Evolutionary conservation across 2,797 vertebrate genomes (phyloP).

Genomic region (Chaetophractus vellerosus): DNA sequence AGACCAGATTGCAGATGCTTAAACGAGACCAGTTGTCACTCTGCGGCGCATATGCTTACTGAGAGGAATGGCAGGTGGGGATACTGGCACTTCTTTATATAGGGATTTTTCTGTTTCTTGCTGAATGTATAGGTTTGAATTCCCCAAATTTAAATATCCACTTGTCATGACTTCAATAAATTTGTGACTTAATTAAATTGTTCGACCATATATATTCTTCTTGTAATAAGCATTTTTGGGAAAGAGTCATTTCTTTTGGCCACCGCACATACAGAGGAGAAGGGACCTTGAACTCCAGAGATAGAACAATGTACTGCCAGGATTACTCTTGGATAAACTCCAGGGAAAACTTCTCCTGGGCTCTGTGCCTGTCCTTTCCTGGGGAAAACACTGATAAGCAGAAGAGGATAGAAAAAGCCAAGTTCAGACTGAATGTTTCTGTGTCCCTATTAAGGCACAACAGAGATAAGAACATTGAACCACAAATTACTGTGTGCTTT

Average conservation of each 20-base stretch:
- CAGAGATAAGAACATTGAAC: not conserved
- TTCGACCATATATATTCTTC: not conserved
- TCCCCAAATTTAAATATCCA: not conserved
- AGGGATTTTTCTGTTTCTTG: constrained; percentile 19
- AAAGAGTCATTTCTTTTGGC: constrained; percentile 82
- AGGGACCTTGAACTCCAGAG: constrained; percentile 82
- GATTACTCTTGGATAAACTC: constrained; percentile 76
- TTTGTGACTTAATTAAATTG: constrained; percentile 13
- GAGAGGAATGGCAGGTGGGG: not conserved
- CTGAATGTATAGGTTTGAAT: not conserved
- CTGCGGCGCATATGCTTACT: not conserved
- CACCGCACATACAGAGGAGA: constrained; percentile 70
- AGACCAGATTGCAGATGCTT: not conserved
- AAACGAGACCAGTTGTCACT: not conserved
- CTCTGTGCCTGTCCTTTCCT: constrained; percentile 65
- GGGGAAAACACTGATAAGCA: constrained; percentile 75
- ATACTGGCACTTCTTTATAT: not conserved
- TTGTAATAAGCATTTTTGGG: not conserved
- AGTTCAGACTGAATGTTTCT: not conserved
- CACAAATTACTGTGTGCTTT: not conserved
- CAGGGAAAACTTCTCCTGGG: constrained; percentile 68
- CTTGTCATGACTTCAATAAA: not conserved
- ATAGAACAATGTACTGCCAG: constrained; percentile 66
- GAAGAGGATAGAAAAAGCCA: constrained; percentile 20
- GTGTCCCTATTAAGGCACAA: not conserved